Base-by-base conservation (phyloP, 1,140 invertebrate species). In the Ceratitis capitata region DNA sequence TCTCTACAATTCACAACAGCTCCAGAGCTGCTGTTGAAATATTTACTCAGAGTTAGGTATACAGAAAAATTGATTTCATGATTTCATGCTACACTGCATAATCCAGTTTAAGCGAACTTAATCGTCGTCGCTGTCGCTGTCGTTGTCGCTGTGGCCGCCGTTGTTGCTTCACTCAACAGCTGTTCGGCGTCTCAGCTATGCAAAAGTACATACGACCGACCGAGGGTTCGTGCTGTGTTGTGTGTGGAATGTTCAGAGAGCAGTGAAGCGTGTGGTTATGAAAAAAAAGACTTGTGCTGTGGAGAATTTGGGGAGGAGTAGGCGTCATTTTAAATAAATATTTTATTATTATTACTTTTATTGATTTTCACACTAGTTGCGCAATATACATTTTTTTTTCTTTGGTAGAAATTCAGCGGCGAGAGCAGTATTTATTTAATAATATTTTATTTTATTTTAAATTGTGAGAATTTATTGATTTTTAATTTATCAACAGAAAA, bases 71-170 rank as follows among this genome's bases (percentile, higher is more conserved):
- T 42, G 69, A 78, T 78, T 69, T 69, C 39, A 39, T 78, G 69
- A 78, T 78, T 78, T 78, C n/a, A 78, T 45, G 42, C 69, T 78
- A 23, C 69, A 78, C 69, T 78, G 69, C 69, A 78, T 78, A 78
- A 78, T 78, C 39, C 42, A 35, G 45, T 35, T 78, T 78, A 78
- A 78, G 39, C 45, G 39, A 23, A 78, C 39, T 78, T 78, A 78
- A 78, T 78, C 69, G 35, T 78, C 42, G 19, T 42, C 32, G n/a
- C n/a, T n/a, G n/a, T n/a, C n/a, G n/a, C n/a, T n/a, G n/a, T n/a
- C n/a, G n/a, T n/a, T n/a, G n/a, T n/a, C n/a, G n/a, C n/a, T n/a
- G n/a, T n/a, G n/a, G n/a, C n/a, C n/a, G n/a, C n/a, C 69, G 35
- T 78, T n/a, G 19, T 42, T 23, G n/a, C 69, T 78, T 12, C 10